These are phyloP conservation scores for Apostichopus californicus DNA, from an alignment of 35 echinoderm and acorn worm genomes.

Conservation along the genomic window DNA sequence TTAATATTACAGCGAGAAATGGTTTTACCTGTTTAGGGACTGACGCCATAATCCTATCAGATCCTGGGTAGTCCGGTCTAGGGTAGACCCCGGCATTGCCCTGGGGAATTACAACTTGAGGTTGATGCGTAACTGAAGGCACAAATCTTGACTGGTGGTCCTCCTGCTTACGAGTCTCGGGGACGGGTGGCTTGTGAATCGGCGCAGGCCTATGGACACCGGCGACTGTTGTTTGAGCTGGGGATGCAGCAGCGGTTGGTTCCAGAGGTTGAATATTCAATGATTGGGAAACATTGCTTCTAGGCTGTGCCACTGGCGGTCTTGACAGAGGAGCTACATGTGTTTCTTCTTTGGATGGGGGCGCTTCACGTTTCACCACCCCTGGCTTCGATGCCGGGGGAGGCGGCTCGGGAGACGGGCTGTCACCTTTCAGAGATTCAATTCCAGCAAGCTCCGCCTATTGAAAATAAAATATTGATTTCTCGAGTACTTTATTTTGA, in stretches of 20 bases:
- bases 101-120: background rate
- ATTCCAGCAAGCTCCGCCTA: conserved; percentile 29
- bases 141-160: background rate
- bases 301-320: background rate
- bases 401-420: background rate
- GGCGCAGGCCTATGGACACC: background rate
- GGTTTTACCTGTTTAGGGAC: conserved; percentile 35
- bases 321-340: background rate
- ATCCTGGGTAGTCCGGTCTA: background rate
- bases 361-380: background rate
- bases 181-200: background rate
- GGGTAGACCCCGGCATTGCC: background rate
- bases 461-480: background rate
- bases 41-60: conserved; percentile 21
- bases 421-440: conserved; percentile 20
- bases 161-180: background rate
- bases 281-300: background rate
- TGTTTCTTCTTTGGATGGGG: background rate
- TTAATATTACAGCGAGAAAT: too few relatives aligned
- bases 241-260: background rate
- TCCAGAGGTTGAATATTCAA: background rate
- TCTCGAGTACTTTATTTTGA: too few relatives aligned
- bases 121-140: background rate
- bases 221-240: background rate
- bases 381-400: background rate